Percentiles rank a stretch among this genome's conserved stretches.
These are phyloP conservation scores for Austrofundulus limnaeus DNA, from an alignment of 2,113 vertebrate genomes.

Conservation along the genomic window DNA sequence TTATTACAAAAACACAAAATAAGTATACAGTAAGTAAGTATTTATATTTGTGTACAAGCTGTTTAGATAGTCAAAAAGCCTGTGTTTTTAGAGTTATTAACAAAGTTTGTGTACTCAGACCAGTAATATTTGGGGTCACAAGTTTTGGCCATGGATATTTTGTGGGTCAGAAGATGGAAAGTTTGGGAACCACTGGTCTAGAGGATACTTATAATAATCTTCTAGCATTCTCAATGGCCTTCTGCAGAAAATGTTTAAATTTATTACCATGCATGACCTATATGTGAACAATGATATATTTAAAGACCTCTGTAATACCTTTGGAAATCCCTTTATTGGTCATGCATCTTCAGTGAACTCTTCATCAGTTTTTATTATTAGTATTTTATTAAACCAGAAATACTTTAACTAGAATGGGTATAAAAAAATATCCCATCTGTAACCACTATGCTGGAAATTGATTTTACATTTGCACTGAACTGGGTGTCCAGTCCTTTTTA, in stretches of 20 bases:
- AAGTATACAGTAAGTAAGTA: no score
- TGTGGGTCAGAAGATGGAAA: no score
- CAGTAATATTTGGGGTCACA: no score
- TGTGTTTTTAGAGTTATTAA: no score
- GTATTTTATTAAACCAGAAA: not conserved
- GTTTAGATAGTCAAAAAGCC: no score
- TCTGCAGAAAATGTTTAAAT: not conserved
- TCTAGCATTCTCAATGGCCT: no score
- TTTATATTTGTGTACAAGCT: no score
- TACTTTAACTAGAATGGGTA: not conserved
- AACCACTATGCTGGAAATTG: not conserved
- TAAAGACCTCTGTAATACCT: not conserved
- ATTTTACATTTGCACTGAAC: not conserved
- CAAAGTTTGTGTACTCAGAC: no score
- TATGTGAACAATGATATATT: not conserved
- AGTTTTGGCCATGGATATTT: no score
- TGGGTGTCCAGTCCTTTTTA: slow-evolving; percentile 1
- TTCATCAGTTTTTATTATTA: not conserved
- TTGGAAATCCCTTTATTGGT: not conserved
- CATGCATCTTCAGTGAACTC: not conserved
- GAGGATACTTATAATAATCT: not conserved
- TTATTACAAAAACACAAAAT: no score
- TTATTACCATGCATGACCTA: not conserved
- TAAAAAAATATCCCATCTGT: not conserved
- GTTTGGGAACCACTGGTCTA: no score